Evolutionary conservation across 2,113 vertebrate species (phyloP), one percentile per base, ranked within the genome.

Genomic region (Xenopus borealis): DNA sequence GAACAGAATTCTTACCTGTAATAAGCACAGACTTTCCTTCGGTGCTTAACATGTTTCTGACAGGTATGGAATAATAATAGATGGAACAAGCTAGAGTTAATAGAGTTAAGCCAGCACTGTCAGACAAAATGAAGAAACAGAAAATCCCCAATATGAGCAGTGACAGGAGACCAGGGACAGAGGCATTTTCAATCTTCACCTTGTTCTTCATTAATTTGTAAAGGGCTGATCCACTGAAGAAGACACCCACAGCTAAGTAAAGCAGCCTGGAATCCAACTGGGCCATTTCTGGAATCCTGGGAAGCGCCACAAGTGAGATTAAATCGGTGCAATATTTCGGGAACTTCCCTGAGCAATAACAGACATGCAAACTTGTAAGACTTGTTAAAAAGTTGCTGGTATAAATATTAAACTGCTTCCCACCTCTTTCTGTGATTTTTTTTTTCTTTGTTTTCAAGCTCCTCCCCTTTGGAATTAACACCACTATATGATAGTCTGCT

Each of bases 1-100:
- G 6, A 50, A 50, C 3, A 50, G 11, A 55, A 55, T 0, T 1
- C 91, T 90, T 87, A 93, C 92, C 92, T 88, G 91, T 93, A 83
- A 93, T 78, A 45, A 93, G 78, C 50, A 93, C 85, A 0, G 88
- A 83, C 79, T 86, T 92, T 63, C 59, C 78, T 0, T 80, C 72
- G 81, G 86, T 83, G 0, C 89, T 84, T 72, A 93, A 78, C 72
- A 87, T 50, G 0, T n/a, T 73, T 13, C 68, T n/a, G 19, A 45
- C 14, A 0, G 83, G 69, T 53, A 78, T 72, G 66, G 1, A 75
- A 8, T 0, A 0, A 0, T 18, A 82, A n/a, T 64, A 45, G 1
- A 82, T 0, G 0, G 86, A 70, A 11, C 85, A 85, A 0, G 7
- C 6, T 9, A 83, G 0, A 0, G 67, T 77, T 0, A 89, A 78